Base-by-base conservation (phyloP, 2,113 vertebrate genomes). In the Pteruthius melanotis region DNA sequence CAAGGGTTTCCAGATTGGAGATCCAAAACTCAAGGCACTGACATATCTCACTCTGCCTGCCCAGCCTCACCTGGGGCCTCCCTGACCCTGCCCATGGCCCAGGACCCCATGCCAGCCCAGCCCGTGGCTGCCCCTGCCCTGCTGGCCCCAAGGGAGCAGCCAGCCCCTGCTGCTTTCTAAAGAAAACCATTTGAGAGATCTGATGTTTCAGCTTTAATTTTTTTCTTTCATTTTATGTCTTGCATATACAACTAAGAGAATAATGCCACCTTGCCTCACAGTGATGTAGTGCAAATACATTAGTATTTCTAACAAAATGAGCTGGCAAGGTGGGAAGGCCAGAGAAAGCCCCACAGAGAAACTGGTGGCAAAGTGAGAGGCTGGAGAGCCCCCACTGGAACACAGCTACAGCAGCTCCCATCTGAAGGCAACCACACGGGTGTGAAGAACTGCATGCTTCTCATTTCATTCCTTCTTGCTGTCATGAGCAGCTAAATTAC, bases 231-330 rank as follows among this genome's bases (percentile, higher is more conserved):
- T 44, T 69, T 68, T 39, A 45, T 66, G 13, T 65, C 87, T 92
- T 39, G 45, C 50, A 61, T 53, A 64, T 95, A 93, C 89, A 85
- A 45, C 71, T 92, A 91, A 94, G 95, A 96, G 91, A 95, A 95
- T 95, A 96, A 96, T 95, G 89, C 96, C 93, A 95, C 82, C 95
- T 97, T 94, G 91, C 93, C 91, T 95, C 26, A 2, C 78, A 91
- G 63, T 24, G 94, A 72, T 96, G 95, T 90, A 95, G 94, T 95
- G 89, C 93, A 97, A 93, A 97, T 65, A 39, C 33, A 52, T 85
- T n/a, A 49, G 66, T 33, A 37, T 75, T 95, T 84, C 65, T 85
- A 79, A 79, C 1, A 4, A 91, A 94, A 82, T 0, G 10, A 82
- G 57, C 23, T 85, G 59, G 37, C 5, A 12, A 50, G 27, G 49